A percentile compares a stretch with the other conserved stretches of the same genome.
These are phyloP conservation scores for Lagorchestes hirsutus DNA, from an alignment of 2,797 vertebrate species.

Conservation along the genomic window DNA sequence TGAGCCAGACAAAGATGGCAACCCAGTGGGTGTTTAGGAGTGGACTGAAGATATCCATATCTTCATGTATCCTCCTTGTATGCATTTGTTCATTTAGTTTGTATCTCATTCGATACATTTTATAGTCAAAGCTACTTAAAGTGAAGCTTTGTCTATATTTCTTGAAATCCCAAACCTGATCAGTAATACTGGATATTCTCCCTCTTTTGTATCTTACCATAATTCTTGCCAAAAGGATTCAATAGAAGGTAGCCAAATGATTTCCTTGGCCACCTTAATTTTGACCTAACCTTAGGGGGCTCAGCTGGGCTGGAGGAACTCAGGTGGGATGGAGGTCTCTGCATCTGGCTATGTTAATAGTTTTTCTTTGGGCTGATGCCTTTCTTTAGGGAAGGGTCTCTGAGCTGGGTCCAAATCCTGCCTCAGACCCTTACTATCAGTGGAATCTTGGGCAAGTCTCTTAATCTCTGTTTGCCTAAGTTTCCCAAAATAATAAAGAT, in stretches of 20 bases:
- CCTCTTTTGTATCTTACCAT: not conserved
- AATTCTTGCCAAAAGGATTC: not conserved
- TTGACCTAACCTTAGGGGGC: conserved; percentile 18
- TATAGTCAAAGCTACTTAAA: not conserved
- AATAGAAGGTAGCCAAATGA: not conserved
- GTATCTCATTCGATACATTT: not conserved
- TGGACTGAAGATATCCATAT: not conserved
- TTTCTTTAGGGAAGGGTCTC: too few relatives aligned
- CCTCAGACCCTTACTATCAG: too few relatives aligned
- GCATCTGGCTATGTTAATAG: conserved; percentile 61
- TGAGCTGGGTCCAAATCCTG: too few relatives aligned
- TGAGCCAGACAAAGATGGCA: not conserved
- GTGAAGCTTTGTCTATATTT: not conserved
- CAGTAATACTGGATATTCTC: not conserved
- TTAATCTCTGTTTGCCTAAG: too few relatives aligned
- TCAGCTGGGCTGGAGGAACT: not conserved
- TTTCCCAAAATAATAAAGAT: too few relatives aligned
- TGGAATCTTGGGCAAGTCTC: too few relatives aligned
- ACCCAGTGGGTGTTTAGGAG: not conserved
- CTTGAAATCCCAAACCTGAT: not conserved
- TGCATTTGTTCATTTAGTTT: not conserved
- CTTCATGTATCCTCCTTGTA: not conserved
- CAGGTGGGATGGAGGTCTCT: conserved; percentile 14
- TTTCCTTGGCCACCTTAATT: conserved; percentile 1
- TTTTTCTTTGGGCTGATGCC: conserved; percentile 46